Evolutionary conservation across 1,140 invertebrate species (phyloP).

Genomic region (Schlechtendalia chinensis): DNA sequence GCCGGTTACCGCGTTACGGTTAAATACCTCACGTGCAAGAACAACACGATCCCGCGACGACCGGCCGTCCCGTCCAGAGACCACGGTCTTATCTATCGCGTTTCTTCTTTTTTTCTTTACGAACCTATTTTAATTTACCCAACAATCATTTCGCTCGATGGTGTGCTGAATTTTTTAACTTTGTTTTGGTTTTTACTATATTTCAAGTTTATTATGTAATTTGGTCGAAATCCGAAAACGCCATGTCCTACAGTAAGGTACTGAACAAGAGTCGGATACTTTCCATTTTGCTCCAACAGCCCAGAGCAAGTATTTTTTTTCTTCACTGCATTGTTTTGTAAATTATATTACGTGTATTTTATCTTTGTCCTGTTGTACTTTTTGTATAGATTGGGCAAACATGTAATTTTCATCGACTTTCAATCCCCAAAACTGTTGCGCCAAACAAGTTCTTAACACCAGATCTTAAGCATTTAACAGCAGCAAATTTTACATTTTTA

Average conservation of each 20-base stretch:
- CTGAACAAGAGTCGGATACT: neutral
- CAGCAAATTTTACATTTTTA: neutral
- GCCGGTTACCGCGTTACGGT: no score
- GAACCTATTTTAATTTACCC: no score
- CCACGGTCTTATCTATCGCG: no score
- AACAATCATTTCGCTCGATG: no score
- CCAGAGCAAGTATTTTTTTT: neutral
- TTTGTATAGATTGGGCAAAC: neutral
- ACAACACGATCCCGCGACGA: no score
- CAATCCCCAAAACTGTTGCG: neutral
- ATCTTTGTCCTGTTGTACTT: neutral
- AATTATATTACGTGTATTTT: neutral
- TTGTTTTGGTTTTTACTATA: neutral
- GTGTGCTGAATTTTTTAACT: no score
- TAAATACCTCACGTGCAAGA: no score
- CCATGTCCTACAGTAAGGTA: constrained; percentile 19
- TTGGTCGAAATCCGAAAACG: neutral
- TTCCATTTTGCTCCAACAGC: neutral
- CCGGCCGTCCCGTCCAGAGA: no score
- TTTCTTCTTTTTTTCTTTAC: no score
- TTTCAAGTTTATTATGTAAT: neutral
- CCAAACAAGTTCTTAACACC: neutral
- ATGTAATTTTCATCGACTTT: neutral
- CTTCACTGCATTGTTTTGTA: neutral
- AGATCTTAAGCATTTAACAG: neutral